These are phyloP conservation scores for Helleia helle DNA, from an alignment of 2,888 invertebrate genomes.

Conservation along the genomic window DNA sequence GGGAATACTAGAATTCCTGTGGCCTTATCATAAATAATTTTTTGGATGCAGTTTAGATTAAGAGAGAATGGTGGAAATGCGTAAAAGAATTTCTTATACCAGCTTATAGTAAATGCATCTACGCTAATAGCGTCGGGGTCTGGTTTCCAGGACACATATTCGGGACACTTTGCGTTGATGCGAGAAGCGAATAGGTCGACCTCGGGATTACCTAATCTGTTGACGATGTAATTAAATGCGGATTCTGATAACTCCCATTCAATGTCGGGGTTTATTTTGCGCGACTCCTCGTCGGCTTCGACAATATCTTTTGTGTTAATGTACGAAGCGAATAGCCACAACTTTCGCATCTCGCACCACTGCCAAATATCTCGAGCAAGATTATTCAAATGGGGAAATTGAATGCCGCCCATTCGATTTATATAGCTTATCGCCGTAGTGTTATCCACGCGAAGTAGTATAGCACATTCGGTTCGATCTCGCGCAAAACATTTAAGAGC, in stretches of 20 bases:
- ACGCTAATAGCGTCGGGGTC: slow-evolving; percentile 1
- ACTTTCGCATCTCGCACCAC: not conserved
- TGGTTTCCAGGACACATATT: slow-evolving; percentile 4
- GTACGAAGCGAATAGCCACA: not conserved
- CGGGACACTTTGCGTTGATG: slow-evolving; percentile 16
- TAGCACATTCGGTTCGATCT: not conserved
- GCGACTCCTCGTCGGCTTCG: not conserved
- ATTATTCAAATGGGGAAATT: not conserved
- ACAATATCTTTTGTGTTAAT: not conserved
- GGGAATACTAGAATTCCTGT: not conserved
- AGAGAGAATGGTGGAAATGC: slow-evolving; percentile 17
- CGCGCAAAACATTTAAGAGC: not conserved
- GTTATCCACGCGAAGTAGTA: not conserved
- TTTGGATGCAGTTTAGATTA: slow-evolving; percentile 3
- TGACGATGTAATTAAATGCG: not conserved
- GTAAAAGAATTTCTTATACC: not conserved
- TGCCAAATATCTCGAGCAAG: not conserved
- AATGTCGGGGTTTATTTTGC: not conserved
- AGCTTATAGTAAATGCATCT: slow-evolving; percentile 16
- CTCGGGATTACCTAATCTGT: not conserved
- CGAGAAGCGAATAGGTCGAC: slow-evolving; percentile 16
- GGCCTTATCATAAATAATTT: not conserved
- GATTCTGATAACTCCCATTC: not conserved
- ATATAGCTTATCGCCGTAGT: not conserved
- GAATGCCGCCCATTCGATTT: too few relatives aligned